Percentiles rank a stretch among this genome's conserved stretches.
These are phyloP conservation scores for Heliconius hermathena DNA, from an alignment of 1,140 invertebrate species.

Conservation along the genomic window DNA sequence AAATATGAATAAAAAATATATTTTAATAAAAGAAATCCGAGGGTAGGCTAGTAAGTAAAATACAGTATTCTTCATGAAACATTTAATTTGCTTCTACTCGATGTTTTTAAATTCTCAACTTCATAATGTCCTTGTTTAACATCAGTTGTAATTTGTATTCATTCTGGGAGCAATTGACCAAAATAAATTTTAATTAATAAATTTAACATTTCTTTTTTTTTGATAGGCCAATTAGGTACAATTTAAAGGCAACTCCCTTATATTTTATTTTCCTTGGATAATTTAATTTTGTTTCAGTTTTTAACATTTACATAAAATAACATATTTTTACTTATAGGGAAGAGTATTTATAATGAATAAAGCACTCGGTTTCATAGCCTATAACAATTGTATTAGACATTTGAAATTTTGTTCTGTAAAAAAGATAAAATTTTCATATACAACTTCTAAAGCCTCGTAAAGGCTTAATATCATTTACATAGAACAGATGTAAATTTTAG, in stretches of 20 bases:
- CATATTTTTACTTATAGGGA: conserved; percentile 9
- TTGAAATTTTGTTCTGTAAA: conserved; percentile 6
- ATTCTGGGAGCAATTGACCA: conserved; percentile 20
- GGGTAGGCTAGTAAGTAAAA: conserved; percentile 43
- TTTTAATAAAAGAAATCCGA: background rate
- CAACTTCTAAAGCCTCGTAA: background rate
- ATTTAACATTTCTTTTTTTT: conserved; percentile 14
- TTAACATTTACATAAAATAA: conserved; percentile 9
- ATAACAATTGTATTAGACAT: background rate
- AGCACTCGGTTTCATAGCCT: conserved; percentile 22
- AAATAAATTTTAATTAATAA: conserved; percentile 27
- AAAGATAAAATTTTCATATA: conserved; percentile 11
- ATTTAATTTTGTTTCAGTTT: conserved; percentile 6
- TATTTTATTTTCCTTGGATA: background rate
- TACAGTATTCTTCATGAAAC: conserved; percentile 52
- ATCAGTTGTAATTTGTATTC: conserved; percentile 26
- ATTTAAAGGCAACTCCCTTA: conserved; percentile 14
- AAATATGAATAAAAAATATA: background rate
- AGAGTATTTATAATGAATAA: conserved; percentile 8
- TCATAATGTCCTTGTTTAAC: conserved; percentile 23
- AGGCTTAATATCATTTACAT: background rate
- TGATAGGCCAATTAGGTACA: conserved; percentile 27
- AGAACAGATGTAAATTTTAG: conserved; percentile 14
- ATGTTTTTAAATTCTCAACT: conserved; percentile 25
- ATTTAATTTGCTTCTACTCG: conserved; percentile 69